phyloP scores from a whole-genome alignment of 2,797 vertebrate species.

The Ambastaia sidthimunki region DNA sequence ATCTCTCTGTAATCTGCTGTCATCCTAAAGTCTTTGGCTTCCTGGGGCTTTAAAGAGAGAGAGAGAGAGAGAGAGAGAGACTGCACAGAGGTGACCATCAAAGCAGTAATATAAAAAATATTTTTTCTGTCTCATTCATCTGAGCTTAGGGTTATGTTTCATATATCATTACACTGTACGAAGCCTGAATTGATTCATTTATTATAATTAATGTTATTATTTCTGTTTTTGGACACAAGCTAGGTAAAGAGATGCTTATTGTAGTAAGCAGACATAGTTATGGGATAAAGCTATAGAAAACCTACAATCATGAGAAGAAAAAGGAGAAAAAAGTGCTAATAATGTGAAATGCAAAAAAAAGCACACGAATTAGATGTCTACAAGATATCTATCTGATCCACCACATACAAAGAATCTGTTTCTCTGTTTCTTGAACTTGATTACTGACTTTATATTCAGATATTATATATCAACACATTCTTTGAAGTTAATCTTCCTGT shows the following conservation, averaged over 20 bases:
- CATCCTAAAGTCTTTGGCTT: conserved; percentile 21
- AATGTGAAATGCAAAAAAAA: no score
- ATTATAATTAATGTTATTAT: background rate
- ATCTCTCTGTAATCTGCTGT: conserved; percentile 34
- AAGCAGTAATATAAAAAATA: background rate
- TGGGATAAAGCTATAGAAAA: background rate
- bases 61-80: conserved; percentile 5
- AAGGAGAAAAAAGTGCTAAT: no score
- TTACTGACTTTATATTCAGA: no score
- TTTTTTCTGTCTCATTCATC: background rate
- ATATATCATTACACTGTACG: background rate
- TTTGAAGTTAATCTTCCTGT: no score
- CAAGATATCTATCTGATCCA: no score
- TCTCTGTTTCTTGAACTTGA: no score
- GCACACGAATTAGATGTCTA: no score
- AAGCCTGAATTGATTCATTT: background rate
- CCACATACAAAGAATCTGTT: no score
- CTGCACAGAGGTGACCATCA: conserved; percentile 19
- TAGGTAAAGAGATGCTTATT: background rate
- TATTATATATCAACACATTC: no score
- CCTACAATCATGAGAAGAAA: no score
- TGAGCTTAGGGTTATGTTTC: background rate
- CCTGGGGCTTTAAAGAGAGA: conserved; percentile 3
- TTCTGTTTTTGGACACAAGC: background rate
- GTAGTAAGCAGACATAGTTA: background rate